phyloP scores from a whole-genome alignment of 2,797 vertebrate genomes.

The Garrulus glandarius region DNA sequence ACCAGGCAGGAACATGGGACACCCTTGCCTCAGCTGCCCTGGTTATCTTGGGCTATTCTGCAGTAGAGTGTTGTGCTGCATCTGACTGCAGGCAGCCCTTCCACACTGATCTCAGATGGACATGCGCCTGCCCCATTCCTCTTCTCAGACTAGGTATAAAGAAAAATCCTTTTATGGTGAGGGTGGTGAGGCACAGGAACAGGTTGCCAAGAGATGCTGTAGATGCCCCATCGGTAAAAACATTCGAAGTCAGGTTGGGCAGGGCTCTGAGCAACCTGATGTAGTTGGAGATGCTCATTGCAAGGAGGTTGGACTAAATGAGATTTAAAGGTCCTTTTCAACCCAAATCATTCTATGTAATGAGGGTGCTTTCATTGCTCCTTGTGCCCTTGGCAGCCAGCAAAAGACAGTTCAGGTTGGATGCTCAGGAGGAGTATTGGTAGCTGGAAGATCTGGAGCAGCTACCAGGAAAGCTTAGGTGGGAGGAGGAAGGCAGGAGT shows the following conservation, averaged over 20 bases:
- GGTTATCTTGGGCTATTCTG: not conserved
- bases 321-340: not conserved
- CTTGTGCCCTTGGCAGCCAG: not conserved
- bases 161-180: accelerated
- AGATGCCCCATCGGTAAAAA: not conserved
- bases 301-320: not conserved
- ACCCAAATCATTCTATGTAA: not conserved
- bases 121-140: not conserved
- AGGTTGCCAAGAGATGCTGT: not conserved
- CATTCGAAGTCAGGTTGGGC: not conserved
- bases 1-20: not conserved
- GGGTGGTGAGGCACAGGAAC: not conserved
- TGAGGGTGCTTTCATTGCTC: not conserved
- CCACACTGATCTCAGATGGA: not conserved
- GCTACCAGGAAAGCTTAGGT: not conserved
- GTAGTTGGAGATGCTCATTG: not conserved
- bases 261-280: not conserved
- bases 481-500: not conserved
- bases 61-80: not conserved
- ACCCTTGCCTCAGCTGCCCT: not conserved
- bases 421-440: not conserved
- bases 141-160: not conserved
- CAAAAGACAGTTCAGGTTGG: not conserved
- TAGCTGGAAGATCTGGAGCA: not conserved
- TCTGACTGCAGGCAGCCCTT: not conserved